Evolutionary conservation across 2,888 invertebrate species (phyloP), one percentile per base, ranked within the genome.

Genomic region (Andrena bucephala): DNA sequence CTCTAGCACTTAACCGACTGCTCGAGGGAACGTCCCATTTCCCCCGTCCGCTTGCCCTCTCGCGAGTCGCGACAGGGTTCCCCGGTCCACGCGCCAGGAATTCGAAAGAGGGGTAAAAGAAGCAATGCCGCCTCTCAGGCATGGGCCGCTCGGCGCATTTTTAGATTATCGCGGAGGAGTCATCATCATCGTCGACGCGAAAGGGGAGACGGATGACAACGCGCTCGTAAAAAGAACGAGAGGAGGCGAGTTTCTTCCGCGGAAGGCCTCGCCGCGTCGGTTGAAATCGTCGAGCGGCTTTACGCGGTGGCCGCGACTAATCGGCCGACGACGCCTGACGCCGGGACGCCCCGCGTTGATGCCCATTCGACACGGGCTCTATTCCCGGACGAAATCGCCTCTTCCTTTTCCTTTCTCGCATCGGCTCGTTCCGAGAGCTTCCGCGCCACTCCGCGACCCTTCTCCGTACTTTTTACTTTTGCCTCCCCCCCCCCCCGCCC

Each of bases 311-410:
- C 83, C 91, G 92, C 89, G 85, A 91, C 92, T 91, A 93, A 93
- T 93, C 91, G 92, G 87, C 83, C 91, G 91, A 91, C 92, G 93
- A 92, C 92, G 91, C 91, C 81, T 89, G 90, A 92, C 92, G 91
- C 85, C 91, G 91, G 85, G 89, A 90, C 92, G 90, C 89, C 85
- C 83, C 87, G 86, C 84, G 86, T 85, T 89, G 88, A 90, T 90
- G 90, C 90, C 71, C 88, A 93, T 93, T 92, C 90, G 92, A 89
- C 91, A 92, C 91, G 93, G 88, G 83, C 89, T 87, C 92, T 93
- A 93, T 93, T 93, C 91, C 89, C 86, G 90, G 90, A 86, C 78
- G 73, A 60, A 69, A 59, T 71, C 84, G 82, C 76, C 85, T 84
- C 69, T 74, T 76, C 86, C 76, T 68, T 33, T 63, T 59, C 72